Evolutionary conservation across 1,140 invertebrate genomes (phyloP).

Genomic region (Heterodera carotae): DNA sequence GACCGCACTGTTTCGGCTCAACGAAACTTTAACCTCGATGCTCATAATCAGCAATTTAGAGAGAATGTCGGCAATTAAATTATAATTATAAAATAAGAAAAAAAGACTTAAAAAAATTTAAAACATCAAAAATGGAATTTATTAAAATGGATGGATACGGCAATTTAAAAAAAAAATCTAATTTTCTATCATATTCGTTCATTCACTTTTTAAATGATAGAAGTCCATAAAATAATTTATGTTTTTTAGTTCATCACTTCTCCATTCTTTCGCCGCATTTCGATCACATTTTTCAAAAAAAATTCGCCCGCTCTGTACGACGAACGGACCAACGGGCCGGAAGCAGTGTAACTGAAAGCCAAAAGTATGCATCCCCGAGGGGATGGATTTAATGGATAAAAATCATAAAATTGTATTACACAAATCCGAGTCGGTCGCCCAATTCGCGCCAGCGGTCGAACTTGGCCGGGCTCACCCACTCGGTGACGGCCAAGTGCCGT

Average conservation of each 20-base stretch:
- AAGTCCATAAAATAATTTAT: conserved; percentile 12
- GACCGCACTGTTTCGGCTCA: conserved; percentile 35
- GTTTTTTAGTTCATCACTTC: not conserved
- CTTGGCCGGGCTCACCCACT: conserved; percentile 94
- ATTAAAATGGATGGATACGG: conserved; percentile 13
- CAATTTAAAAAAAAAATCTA: no score
- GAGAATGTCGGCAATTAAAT: no score
- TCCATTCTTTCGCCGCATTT: not conserved
- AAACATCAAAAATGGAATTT: conserved; percentile 11
- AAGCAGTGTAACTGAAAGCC: conserved; percentile 79
- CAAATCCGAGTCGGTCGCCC: conserved; percentile 85
- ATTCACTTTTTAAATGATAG: conserved; percentile 32
- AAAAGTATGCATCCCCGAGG: not conserved
- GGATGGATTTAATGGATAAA: not conserved
- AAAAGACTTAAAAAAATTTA: not conserved
- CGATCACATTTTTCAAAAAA: conserved; percentile 60
- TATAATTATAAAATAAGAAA: not conserved
- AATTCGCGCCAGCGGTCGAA: conserved; percentile 85
- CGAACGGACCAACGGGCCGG: conserved; percentile 91
- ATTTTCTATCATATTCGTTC: conserved; percentile 3
- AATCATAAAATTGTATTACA: conserved; percentile 63
- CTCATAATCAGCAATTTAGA: conserved; percentile 12
- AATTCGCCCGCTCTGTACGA: conserved; percentile 91
- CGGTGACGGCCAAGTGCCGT: conserved; percentile 77
- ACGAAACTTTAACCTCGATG: conserved; percentile 41